Evolutionary conservation across 2,113 vertebrate species (phyloP).

Genomic region (Stercorarius parasiticus): DNA sequence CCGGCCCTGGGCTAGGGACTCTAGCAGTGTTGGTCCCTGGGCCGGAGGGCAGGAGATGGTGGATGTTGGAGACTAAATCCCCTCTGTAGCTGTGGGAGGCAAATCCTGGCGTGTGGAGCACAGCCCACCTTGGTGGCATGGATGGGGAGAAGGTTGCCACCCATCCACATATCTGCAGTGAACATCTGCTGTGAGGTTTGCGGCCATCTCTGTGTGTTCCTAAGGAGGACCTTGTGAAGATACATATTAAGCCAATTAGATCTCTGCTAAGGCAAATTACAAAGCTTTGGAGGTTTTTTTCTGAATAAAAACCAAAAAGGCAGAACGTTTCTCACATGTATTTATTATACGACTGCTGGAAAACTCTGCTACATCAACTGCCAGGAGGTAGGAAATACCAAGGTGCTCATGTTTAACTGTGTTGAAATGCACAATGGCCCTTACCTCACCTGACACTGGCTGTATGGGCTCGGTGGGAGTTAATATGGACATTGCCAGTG

Average conservation of each 20-base stretch:
- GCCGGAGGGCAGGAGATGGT: neutral
- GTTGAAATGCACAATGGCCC: neutral
- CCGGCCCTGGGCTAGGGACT: neutral
- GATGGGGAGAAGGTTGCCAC: neutral
- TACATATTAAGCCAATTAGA: neutral
- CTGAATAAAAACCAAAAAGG: neutral
- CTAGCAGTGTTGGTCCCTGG: neutral
- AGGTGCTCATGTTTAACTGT: neutral
- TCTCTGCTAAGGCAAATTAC: neutral
- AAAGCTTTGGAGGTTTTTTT: neutral
- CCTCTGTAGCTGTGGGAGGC: neutral
- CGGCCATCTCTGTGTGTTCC: neutral
- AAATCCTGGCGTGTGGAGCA: fast-evolving
- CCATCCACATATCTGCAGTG: neutral
- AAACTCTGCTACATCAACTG: neutral
- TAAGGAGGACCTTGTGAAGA: neutral
- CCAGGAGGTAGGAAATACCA: neutral
- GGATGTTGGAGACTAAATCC: neutral
- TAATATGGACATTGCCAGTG: neutral
- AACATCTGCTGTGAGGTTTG: neutral
- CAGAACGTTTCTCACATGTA: neutral
- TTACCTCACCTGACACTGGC: neutral
- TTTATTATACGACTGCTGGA: neutral
- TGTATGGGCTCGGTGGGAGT: neutral
- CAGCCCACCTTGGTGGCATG: neutral